Base-by-base conservation (phyloP, 2,888 invertebrate genomes). In the Nomada goodeniana region DNA sequence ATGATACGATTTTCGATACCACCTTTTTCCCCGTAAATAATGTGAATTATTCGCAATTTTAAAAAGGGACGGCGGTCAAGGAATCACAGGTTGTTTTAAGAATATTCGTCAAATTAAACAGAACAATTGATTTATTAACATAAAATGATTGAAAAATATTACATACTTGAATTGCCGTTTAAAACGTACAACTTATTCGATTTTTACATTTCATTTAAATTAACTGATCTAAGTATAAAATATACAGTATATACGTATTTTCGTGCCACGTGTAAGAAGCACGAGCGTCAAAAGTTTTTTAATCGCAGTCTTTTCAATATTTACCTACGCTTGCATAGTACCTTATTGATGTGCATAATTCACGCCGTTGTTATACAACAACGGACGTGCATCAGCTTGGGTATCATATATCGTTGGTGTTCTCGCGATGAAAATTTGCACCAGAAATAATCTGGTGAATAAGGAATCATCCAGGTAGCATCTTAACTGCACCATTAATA, bases 401-500 rank as follows among this genome's bases (percentile, higher is more conserved):
- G 7, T 9, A 20, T 64, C 26, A 11, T 29, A 44, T 47, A 47
- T 50, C 18, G 36, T 2, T 10, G 57, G 61, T 78, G 68, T 80
- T 78, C 44, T 52, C 44, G 23, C 23, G 36, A 69, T 42, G 57
- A 69, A 77, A 63, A 67, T 70, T 53, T 4, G 59, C 57, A 73
- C 76, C 67, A 81, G 67, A 87, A 87, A 87, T 86, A 80, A 78
- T 88, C 63, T 26, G 26, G 26, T 26, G 26, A 26, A 26, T 26
- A 26, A 81, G 67, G 87, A 87, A 87, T 86, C 79, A 78, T 88
- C 63, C 77, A 78, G 82, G 69, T 44, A 82, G 76, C 57, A 65
- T 78, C 75, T 78, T 63, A 47, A 57, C 50, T 50, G 53, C 26
- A 77, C 60, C 86, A 81, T 83, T 87, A 85, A 90, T 89, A 87